Evolutionary conservation across 2,888 invertebrate genomes (phyloP).

Genomic region (Cerceris ruficornis): DNA sequence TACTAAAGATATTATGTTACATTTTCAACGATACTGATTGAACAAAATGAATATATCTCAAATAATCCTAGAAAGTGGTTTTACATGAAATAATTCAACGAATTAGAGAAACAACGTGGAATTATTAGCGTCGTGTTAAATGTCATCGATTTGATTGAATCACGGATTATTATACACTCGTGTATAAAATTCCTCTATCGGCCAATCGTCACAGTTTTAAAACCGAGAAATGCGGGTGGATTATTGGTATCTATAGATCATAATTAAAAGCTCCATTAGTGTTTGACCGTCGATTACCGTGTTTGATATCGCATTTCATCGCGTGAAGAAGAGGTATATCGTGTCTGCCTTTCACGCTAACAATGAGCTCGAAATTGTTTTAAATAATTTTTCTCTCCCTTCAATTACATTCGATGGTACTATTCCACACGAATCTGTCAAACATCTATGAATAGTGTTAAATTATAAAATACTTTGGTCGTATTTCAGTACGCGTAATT

Average conservation of each 20-base stretch:
- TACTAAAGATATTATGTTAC: neutral
- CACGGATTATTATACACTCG: neutral
- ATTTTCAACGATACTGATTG: neutral
- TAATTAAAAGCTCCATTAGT: constrained; percentile 59
- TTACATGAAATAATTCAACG: neutral
- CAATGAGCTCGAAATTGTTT: no score
- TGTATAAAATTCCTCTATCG: constrained; percentile 1
- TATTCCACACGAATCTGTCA: no score
- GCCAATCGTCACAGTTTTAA: constrained; percentile 14
- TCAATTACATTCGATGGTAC: no score
- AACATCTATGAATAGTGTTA: no score
- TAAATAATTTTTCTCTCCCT: neutral
- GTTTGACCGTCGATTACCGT: constrained; percentile 38
- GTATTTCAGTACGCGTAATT: no score
- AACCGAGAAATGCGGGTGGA: neutral
- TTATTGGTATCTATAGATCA: constrained; percentile 24
- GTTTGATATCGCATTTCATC: neutral
- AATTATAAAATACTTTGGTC: no score
- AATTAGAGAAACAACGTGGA: neutral
- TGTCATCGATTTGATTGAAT: neutral
- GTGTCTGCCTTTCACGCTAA: neutral
- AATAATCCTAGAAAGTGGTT: neutral
- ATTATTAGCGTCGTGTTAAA: neutral
- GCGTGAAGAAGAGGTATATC: constrained; percentile 16
- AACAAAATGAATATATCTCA: neutral